These are phyloP conservation scores for Cavia aperea DNA, from an alignment of 2,113 vertebrate genomes.

Conservation along the genomic window DNA sequence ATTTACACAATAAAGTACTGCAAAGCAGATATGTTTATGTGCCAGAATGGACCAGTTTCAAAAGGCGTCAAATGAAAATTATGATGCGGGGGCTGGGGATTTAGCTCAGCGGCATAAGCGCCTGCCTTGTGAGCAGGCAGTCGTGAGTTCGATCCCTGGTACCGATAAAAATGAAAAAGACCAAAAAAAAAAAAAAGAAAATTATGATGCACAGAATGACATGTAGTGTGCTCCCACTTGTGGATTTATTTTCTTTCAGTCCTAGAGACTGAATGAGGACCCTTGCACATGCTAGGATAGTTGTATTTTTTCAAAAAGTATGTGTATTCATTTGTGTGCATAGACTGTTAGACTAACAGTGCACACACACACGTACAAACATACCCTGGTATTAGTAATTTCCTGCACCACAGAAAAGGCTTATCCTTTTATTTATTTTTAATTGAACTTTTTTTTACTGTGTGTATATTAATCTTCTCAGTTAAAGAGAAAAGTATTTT, in stretches of 20 bases:
- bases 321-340: background rate
- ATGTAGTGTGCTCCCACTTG: background rate
- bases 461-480: background rate
- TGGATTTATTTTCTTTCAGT: background rate
- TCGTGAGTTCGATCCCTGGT: too few species aligned
- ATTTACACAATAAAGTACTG: background rate
- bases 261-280: background rate
- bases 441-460: background rate
- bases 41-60: background rate
- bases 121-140: too few species aligned
- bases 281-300: background rate
- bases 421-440: background rate
- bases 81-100: too few species aligned
- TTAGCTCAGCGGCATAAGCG: too few species aligned
- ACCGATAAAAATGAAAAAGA: too few species aligned
- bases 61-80: slow-evolving; percentile 9
- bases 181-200: background rate
- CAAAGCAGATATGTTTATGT: background rate
- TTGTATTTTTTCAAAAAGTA: slow-evolving; percentile 3
- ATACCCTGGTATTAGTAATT: background rate
- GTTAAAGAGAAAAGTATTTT: background rate
- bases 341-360: background rate
- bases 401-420: background rate
- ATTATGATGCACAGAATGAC: background rate
- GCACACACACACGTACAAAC: background rate